Base-by-base conservation (phyloP, 2,113 vertebrate genomes). In the Ochotona curzoniae region DNA sequence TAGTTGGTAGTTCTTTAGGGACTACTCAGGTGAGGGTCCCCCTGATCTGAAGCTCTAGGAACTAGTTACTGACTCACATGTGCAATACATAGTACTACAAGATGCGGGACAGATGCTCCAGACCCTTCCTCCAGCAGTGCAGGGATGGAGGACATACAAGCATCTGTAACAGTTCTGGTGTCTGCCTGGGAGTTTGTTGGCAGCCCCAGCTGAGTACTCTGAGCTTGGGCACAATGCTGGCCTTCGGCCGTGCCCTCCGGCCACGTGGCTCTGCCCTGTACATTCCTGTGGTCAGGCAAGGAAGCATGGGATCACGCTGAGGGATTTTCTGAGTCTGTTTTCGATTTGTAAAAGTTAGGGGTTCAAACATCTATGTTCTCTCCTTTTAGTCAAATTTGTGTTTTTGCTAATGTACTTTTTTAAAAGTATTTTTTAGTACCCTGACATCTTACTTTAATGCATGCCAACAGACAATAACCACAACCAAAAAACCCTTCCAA, bases 241-340 rank as follows among this genome's bases (percentile, higher is more conserved):
- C 17, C 85, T 30, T 87, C 63, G 57, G 57, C 82, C 64, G 1
- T 87, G 57, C 75, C 86, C 15, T 83, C 66, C 14, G 13, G 32
- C 15, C 75, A 51, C 38, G 74, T 74, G 57, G 30, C 73, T 94
- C 35, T 83, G 4, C 26, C 10, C 67, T 73, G 47, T 30, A 30
- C 78, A 14, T 49, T 69, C 28, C n/a, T 54, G 54, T 75, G 63
- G 81, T 67, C 47, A 61, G 71, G 44, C 78, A 78, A 83, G 47
- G 54, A 76, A 85, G 28, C 57, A 21, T 84, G 80, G 47, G 7
- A 93, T 85, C 47, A 8, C 91, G 75, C 54, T 61, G 66, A 69
- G 78, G 71, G 21, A 30, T 80, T 70, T 93, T 86, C 35, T 84
- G 75, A 89, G 47, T 49, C 51, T 80, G 32, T 60, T 83, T 86